phyloP scores from a whole-genome alignment of 2,888 invertebrate species.

The Melitaea athalia region DNA sequence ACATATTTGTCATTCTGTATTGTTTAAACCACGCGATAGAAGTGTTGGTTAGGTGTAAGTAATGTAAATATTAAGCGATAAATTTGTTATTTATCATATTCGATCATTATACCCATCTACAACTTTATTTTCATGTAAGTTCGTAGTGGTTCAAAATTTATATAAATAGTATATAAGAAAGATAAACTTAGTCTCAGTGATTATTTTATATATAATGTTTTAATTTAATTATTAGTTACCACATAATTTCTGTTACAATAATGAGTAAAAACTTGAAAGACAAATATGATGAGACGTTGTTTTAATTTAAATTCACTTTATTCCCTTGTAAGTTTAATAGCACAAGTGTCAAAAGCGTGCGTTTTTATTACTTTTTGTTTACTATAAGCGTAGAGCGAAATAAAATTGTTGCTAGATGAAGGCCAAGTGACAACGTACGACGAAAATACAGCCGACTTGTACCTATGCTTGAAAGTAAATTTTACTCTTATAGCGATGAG shows the following conservation, averaged over 20 bases:
- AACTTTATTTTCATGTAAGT: constrained; percentile 77
- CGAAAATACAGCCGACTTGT: constrained; percentile 1
- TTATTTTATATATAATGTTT: constrained; percentile 73
- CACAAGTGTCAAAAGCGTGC: constrained; percentile 49
- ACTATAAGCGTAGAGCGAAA: constrained; percentile 68
- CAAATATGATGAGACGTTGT: constrained; percentile 73
- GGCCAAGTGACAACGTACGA: constrained; percentile 45
- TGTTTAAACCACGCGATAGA: constrained; percentile 72
- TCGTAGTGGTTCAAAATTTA: constrained; percentile 73
- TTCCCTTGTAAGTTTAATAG: constrained; percentile 62
- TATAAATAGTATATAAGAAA: constrained; percentile 62
- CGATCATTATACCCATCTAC: constrained; percentile 74
- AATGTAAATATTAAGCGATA: constrained; percentile 74
- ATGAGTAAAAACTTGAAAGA: constrained; percentile 77
- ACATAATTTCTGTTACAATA: constrained; percentile 75
- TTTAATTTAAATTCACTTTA: constrained; percentile 61
- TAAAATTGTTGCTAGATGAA: constrained; percentile 53
- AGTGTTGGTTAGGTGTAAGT: constrained; percentile 67
- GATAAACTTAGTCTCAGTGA: constrained; percentile 67
- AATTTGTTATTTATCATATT: constrained; percentile 80
- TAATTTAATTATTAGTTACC: constrained; percentile 79
- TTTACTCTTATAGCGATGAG: constrained; percentile 3
- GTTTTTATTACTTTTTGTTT: constrained; percentile 54
- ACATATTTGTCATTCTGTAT: constrained; percentile 57
- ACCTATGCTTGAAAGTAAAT: constrained; percentile 4